Percentiles rank a stretch among this genome's conserved stretches.
Evolutionary conservation across 2,797 vertebrate genomes (phyloP).

Genomic region (Acipenser ruthenus): DNA sequence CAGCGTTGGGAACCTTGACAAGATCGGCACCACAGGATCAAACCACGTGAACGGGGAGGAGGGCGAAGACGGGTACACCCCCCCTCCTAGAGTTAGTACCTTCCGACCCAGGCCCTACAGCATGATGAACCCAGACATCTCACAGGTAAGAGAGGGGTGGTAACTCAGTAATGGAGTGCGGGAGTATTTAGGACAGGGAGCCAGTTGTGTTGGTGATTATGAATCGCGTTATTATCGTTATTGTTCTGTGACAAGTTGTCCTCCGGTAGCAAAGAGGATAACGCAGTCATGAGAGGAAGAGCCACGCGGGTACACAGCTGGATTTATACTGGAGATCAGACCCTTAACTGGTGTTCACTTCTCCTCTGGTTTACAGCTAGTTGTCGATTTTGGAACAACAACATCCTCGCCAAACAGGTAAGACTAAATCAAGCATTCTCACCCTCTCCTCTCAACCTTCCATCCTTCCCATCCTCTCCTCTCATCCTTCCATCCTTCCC

Average conservation of each 20-base stretch:
- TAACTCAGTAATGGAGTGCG: not conserved
- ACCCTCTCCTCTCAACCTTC: no score
- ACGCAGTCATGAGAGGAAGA: no score
- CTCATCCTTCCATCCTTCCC: no score
- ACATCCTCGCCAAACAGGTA: constrained; percentile 63
- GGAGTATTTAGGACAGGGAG: not conserved
- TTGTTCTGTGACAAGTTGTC: no score
- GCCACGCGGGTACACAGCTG: no score
- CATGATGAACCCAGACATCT: constrained; percentile 67
- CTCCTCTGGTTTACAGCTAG: constrained; percentile 42
- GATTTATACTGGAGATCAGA: not conserved
- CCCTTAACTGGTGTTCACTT: not conserved
- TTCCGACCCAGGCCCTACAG: constrained; percentile 76
- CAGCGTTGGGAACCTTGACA: constrained; percentile 70
- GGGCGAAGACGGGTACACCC: constrained; percentile 47
- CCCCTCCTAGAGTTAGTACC: constrained; percentile 60
- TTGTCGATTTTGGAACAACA: constrained; percentile 44
- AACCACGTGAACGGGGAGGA: constrained; percentile 47
- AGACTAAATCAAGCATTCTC: not conserved
- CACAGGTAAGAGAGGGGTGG: constrained; percentile 43
- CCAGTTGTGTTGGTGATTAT: not conserved
- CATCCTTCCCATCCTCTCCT: no score
- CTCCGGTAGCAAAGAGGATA: no score
- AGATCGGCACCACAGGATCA: constrained; percentile 45
- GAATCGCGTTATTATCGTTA: no score